phyloP scores from a whole-genome alignment of 2,113 vertebrate genomes.

The Vulpes lagopus region DNA sequence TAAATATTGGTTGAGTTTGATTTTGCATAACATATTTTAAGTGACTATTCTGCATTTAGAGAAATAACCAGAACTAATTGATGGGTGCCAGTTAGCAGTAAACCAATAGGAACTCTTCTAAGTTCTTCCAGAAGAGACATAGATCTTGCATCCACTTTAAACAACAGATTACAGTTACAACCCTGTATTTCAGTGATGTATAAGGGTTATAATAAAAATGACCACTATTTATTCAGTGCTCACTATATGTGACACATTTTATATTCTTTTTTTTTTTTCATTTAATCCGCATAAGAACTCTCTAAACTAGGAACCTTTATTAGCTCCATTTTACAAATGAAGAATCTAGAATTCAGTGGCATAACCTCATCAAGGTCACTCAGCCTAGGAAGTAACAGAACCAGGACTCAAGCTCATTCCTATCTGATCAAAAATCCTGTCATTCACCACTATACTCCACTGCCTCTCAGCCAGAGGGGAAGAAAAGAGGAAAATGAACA shows the following conservation, averaged over 20 bases:
- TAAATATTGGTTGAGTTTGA: conserved; percentile 23
- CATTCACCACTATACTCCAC: background rate
- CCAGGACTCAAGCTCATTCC: background rate
- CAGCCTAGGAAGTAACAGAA: background rate
- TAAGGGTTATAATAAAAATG: background rate
- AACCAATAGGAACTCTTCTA: background rate
- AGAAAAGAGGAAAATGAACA: background rate
- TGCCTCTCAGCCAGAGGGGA: background rate
- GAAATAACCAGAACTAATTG: conserved; percentile 50
- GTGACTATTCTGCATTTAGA: conserved; percentile 37
- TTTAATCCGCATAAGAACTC: background rate
- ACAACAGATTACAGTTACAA: background rate
- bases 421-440: background rate
- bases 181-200: background rate
- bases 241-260: background rate
- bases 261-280: background rate
- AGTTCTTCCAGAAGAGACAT: background rate
- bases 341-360: background rate
- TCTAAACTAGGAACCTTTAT: background rate
- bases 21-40: conserved; percentile 42
- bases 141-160: background rate
- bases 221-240: background rate
- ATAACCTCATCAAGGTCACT: background rate
- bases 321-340: conserved; percentile 7
- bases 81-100: background rate